Evolutionary conservation across 1,140 invertebrate species (phyloP).

Genomic region (Cataglyphis hispanica): DNA sequence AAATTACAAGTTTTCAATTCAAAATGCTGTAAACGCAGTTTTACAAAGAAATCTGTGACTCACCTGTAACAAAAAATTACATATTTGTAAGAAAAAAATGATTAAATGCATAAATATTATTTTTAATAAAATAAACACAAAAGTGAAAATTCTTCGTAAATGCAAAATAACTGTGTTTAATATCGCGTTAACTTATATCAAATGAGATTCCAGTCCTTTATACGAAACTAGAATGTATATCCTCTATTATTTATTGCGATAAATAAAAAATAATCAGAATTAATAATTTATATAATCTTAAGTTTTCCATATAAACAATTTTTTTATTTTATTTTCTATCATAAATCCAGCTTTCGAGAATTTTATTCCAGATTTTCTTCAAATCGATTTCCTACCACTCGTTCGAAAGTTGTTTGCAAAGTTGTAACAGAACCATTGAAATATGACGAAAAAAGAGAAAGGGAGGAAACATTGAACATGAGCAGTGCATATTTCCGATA

Average conservation of each 20-base stretch:
- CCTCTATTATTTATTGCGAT: not conserved
- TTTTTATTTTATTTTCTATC: not conserved
- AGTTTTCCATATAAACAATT: slow-evolving; percentile 1
- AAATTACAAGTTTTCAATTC: not conserved
- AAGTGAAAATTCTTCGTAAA: not conserved
- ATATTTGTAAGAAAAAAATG: not conserved
- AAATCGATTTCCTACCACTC: not conserved
- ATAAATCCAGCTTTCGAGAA: not conserved
- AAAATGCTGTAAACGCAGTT: not conserved
- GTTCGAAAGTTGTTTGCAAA: slow-evolving; percentile 47
- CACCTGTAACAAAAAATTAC: slow-evolving; percentile 69
- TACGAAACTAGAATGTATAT: not conserved
- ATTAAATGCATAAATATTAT: slow-evolving; percentile 5
- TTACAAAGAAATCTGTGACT: slow-evolving; percentile 55
- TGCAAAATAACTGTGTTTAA: not conserved
- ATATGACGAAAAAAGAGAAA: slow-evolving; percentile 51
- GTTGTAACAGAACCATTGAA: slow-evolving; percentile 37
- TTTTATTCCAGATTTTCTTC: not conserved
- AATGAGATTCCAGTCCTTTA: not conserved
- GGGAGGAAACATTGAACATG: not conserved
- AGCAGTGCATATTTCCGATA: slow-evolving; percentile 49
- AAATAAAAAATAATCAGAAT: not conserved
- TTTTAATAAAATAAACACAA: not conserved
- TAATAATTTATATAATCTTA: not conserved
- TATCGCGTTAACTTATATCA: not conserved